Evolutionary conservation across 2,888 invertebrate genomes (phyloP), one percentile per base, ranked within the genome.

Genomic region (Lepidochrysops patricia): DNA sequence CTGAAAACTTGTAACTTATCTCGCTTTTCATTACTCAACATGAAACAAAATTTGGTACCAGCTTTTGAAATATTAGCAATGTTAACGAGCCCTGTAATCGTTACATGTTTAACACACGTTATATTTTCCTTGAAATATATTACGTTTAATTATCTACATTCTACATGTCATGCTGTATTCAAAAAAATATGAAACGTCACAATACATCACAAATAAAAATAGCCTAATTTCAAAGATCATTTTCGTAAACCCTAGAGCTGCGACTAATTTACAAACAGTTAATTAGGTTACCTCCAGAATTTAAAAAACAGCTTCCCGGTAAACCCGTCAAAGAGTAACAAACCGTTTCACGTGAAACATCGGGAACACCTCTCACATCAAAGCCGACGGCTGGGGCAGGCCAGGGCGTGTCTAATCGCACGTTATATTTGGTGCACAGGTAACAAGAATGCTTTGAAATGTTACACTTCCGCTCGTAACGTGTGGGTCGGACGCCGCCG

Each of bases 371-470:
- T 66, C 64, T 58, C 61, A 80, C 74, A 82, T 83, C 80, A 84
- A 82, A 82, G 65, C 68, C 60, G 48, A 70, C 67, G 64, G 72
- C 70, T 64, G 67, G 73, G 77, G 80, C 81, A 82, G 64, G 72
- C 70, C 64, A 67, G 73, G 77, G 80, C 81, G 82, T 75, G 75
- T 59, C 72, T 63, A 69, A 71, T 68, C 72, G 64, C 66, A 64
- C 65, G 67, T 67, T 85, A 84, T 86, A 79, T 85, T 83, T 85
- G 83, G 82, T 75, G 71, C 69, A 84, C 88, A 88, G 88, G 88
- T 88, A 88, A 85, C 85, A 82, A 83, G 85, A 86, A 86, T 85
- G 84, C 87, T 88, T 87, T 87, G 87, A 87, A 86, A 87, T 77
- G 73, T 75, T 76, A 87, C 81, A 86, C 86, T 88, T 88, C 87